phyloP scores from a whole-genome alignment of 2,113 vertebrate genomes.

The chimpanzee (Pan troglodytes) region NHGRI_mPanTro3-v2.1_pri NC_072403.2:41996501-41997000 shows the following conservation, averaged over 20 bases:
- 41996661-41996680: not conserved
- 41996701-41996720: not conserved
- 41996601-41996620: not conserved
- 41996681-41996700: not conserved
- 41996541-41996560: not conserved
- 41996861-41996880: accelerated
- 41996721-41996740: not conserved
- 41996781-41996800: not conserved
- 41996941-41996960: not conserved
- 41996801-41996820: not conserved
- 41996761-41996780: not conserved
- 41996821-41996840: not conserved
- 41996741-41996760: not conserved
- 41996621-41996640: not conserved
- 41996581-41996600: not conserved
- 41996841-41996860: not conserved
- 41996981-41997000: not conserved
- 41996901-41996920: not conserved
- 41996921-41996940: not conserved
- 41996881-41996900: accelerated
- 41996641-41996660: not conserved
- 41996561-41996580: not conserved
- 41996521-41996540: not conserved
- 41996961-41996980: not conserved
- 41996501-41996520: not conserved